Conservation (phyloP, 2,888 invertebrate genomes). For the Morpho achilles region DNA sequence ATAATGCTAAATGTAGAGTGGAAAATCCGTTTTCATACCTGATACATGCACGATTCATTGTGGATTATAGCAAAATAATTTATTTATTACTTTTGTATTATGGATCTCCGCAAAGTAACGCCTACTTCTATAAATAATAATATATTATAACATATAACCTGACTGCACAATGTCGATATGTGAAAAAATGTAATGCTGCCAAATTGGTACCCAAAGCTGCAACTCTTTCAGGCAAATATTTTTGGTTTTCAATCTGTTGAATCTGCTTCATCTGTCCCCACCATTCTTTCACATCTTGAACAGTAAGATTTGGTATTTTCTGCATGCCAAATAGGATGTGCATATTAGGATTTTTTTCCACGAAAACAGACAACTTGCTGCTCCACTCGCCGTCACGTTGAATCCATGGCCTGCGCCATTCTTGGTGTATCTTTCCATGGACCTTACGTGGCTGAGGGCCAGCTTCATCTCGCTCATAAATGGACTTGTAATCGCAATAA, state of each 20-base stretch:
- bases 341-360: constrained; percentile 59
- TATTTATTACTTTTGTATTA: too few species aligned
- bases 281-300: constrained; percentile 76
- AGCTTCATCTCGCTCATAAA: constrained; percentile 60
- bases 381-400: constrained; percentile 79
- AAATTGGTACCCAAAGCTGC: constrained; percentile 86
- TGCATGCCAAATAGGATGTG: constrained; percentile 63
- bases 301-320: constrained; percentile 73
- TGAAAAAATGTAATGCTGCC: constrained; percentile 91
- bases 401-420: constrained; percentile 82
- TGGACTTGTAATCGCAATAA: constrained; percentile 57
- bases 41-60: too few species aligned
- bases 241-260: constrained; percentile 79
- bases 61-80: too few species aligned
- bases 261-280: constrained; percentile 68
- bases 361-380: constrained; percentile 78
- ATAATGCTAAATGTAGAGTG: too few species aligned
- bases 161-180: constrained; percentile 86
- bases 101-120: too few species aligned
- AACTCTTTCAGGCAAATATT: constrained; percentile 79
- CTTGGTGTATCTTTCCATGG: constrained; percentile 66
- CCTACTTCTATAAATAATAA: too few species aligned
- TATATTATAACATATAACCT: constrained; percentile 53
- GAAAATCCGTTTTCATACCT: too few species aligned
- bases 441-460: constrained; percentile 47